Evolutionary conservation across 2,888 invertebrate species (phyloP), one percentile per base, ranked within the genome.

Genomic region (Calephelis perditalis): DNA sequence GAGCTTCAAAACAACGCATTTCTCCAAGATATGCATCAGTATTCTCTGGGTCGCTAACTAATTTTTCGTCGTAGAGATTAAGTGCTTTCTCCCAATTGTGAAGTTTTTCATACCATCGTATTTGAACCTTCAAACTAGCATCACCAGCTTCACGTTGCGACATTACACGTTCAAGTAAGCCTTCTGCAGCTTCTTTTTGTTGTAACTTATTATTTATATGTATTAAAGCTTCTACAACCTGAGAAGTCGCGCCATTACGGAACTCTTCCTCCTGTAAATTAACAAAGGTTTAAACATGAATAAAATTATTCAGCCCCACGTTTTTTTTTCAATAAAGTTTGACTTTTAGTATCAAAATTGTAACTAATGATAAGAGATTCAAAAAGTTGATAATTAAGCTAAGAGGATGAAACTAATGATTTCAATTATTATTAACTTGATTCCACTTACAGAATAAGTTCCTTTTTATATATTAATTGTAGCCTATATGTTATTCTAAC

Each of bases 1-100:
- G 87, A 0, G 99, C 98, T 88, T 99, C 99, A 68, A 99, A 92
- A 79, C 94, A 99, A 59, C 99, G 93, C 95, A 99, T 96, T 77
- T 98, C 95, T 0, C 99, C 99, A 36, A 99, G 89, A 40, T 94
- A 94, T 0, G 97, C 93, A 60, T 97, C 97, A 62, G 95, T 91
- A 74, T 97, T 96, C 8, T 92, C 86, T 0, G 92, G 86, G 67
- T 94, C 93, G 0, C 85, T 86, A 7, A 92, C 89, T 54, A 97
- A 84, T 73, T 96, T 95, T 59, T 94, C 94, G 57, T 94, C 93
- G 74, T 99, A 99, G 0, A 98, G 93, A 65, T 94, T 93, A 52
- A 99, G 87, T 0, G 99, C 99, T 77, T 97, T 97, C 72, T 99
- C 98, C 99, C 99, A 99, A 78, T 99, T 98, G 83, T 99, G 99